Conservation (phyloP, 1,140 invertebrate species). For the Drosophila nikananu region DNA sequence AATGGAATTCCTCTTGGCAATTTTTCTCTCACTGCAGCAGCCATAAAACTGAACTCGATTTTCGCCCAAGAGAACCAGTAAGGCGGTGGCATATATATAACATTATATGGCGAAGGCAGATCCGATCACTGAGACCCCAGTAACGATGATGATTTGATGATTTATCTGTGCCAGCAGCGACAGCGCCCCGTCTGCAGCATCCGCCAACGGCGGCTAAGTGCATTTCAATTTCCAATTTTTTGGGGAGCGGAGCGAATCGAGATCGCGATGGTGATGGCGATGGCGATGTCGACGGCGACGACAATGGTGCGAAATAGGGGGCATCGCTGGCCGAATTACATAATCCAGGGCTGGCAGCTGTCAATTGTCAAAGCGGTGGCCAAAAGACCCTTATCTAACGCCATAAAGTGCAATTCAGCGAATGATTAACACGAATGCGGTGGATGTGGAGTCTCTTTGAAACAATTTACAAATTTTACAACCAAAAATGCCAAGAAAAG, state of each 20-base stretch:
- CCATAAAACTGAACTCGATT: slow-evolving; percentile 29
- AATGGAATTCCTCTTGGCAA: neutral
- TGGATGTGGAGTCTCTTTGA: slow-evolving; percentile 45
- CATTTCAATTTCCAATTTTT: slow-evolving; percentile 51
- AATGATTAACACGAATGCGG: slow-evolving; percentile 71
- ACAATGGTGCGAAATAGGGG: slow-evolving; percentile 49
- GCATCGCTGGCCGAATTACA: slow-evolving; percentile 53
- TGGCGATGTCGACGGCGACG: slow-evolving; percentile 5
- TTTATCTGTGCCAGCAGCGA: slow-evolving; percentile 53
- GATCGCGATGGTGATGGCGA: slow-evolving; percentile 2
- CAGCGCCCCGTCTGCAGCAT: slow-evolving; percentile 36
- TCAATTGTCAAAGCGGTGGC: slow-evolving; percentile 53
- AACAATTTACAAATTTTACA: slow-evolving; percentile 69
- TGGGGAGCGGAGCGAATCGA: slow-evolving; percentile 52
- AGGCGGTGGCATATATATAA: neutral
- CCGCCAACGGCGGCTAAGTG: slow-evolving; percentile 43
- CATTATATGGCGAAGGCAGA: slow-evolving; percentile 8
- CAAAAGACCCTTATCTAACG: slow-evolving; percentile 65
- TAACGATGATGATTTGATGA: slow-evolving; percentile 30
- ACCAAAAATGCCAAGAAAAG: slow-evolving; percentile 36
- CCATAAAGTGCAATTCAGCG: slow-evolving; percentile 80
- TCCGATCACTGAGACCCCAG: slow-evolving; percentile 6
- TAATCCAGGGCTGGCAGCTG: slow-evolving; percentile 46
- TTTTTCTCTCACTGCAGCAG: slow-evolving; percentile 9
- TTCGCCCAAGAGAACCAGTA: slow-evolving; percentile 32